Conservation (phyloP, 2,113 vertebrate genomes). For the Meriones unguiculatus region DNA sequence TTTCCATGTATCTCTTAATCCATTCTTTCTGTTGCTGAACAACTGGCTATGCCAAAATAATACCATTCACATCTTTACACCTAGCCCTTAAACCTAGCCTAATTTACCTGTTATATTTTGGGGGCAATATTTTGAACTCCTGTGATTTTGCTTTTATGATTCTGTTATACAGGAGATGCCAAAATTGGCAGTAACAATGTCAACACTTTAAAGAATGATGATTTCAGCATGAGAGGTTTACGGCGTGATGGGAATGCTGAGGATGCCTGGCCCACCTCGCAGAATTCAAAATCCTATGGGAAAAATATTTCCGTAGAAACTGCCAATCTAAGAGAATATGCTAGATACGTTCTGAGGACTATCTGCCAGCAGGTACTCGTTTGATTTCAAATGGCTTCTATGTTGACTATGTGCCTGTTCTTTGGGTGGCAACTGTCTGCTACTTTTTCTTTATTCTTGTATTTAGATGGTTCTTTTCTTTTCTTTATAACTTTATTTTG, state of each 20-base stretch:
- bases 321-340: conserved; percentile 87
- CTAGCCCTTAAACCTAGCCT: neutral
- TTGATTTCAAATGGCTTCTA: neutral
- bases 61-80: neutral
- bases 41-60: neutral
- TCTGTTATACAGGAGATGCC: conserved; percentile 85
- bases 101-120: neutral
- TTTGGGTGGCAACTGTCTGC: neutral
- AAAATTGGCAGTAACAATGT: conserved; percentile 84
- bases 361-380: conserved; percentile 89
- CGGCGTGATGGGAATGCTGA: conserved; percentile 82
- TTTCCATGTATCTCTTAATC: neutral
- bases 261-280: conserved; percentile 81
- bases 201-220: conserved; percentile 83
- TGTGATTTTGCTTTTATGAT: conserved; percentile 62
- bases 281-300: conserved; percentile 77
- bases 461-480: neutral
- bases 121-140: conserved; percentile 7
- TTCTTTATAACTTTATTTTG: neutral
- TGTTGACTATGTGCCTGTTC: neutral
- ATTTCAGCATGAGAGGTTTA: conserved; percentile 80
- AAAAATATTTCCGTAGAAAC: conserved; percentile 87
- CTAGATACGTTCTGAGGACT: conserved; percentile 86
- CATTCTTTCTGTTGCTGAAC: neutral
- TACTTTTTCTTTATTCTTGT: neutral